phyloP scores from a whole-genome alignment of 2,888 invertebrate genomes.

The Mermis nigrescens region DNA sequence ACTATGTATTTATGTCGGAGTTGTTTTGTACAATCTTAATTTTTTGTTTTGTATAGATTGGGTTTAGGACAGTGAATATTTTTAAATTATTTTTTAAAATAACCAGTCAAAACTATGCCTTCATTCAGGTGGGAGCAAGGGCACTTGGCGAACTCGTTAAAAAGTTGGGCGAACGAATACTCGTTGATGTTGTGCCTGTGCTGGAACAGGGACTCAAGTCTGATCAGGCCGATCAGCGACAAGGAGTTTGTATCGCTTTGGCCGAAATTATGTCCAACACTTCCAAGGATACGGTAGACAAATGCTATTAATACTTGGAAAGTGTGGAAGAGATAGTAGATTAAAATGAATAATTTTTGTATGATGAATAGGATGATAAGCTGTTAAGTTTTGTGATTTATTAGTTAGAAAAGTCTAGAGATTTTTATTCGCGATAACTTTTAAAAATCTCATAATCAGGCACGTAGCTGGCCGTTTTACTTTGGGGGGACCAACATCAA shows the following conservation, averaged over 20 bases:
- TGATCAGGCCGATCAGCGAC: slow-evolving; percentile 74
- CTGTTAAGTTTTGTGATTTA: too few species aligned
- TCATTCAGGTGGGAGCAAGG: slow-evolving; percentile 59
- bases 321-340: not conserved
- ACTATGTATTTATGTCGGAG: too few species aligned
- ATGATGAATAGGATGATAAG: too few species aligned
- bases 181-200: slow-evolving; percentile 94
- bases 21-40: not conserved
- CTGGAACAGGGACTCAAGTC: slow-evolving; percentile 77
- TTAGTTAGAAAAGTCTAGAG: too few species aligned
- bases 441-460: too few species aligned
- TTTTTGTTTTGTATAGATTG: not conserved
- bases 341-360: not conserved
- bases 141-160: slow-evolving; percentile 88
- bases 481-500: too few species aligned
- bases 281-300: slow-evolving; percentile 63
- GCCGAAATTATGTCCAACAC: slow-evolving; percentile 95
- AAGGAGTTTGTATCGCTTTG: slow-evolving; percentile 87
- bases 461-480: too few species aligned
- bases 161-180: slow-evolving; percentile 85
- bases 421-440: too few species aligned
- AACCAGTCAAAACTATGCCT: slow-evolving; percentile 5
- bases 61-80: not conserved
- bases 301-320: not conserved
- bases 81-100: slow-evolving; percentile 8